Evolutionary conservation across 2,888 invertebrate genomes (phyloP).

Genomic region (Embidobia sp.): DNA sequence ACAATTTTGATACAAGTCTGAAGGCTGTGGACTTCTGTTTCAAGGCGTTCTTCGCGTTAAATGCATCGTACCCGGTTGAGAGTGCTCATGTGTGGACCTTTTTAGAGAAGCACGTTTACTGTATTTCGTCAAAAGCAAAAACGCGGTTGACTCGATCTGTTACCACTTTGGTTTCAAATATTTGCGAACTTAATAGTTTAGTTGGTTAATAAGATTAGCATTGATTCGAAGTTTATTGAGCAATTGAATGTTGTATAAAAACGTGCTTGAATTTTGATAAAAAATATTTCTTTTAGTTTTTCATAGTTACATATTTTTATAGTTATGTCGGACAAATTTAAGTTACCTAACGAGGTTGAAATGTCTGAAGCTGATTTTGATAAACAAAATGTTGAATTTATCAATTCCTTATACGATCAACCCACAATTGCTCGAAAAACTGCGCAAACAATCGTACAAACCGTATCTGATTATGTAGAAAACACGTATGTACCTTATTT

Average conservation of each 20-base stretch:
- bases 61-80: slow-evolving; percentile 22
- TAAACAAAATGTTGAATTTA: slow-evolving; percentile 1
- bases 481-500: slow-evolving; percentile 22
- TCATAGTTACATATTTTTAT: no score
- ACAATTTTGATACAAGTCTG: slow-evolving; percentile 1
- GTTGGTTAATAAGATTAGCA: no score
- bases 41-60: slow-evolving; percentile 26
- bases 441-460: background rate
- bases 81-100: slow-evolving; percentile 33
- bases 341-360: no score
- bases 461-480: slow-evolving; percentile 5
- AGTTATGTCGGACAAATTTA: no score
- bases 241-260: no score
- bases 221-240: background rate
- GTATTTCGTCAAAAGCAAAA: background rate
- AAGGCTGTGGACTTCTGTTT: slow-evolving; percentile 41
- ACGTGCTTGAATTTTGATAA: no score
- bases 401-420: slow-evolving; percentile 11
- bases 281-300: no score
- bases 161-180: slow-evolving; percentile 12
- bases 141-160: no score
- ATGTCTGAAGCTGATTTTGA: no score
- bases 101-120: slow-evolving; percentile 15
- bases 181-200: no score
- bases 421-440: background rate